Evolutionary conservation across 1,140 invertebrate species (phyloP).

Genomic region (Battus philenor): DNA sequence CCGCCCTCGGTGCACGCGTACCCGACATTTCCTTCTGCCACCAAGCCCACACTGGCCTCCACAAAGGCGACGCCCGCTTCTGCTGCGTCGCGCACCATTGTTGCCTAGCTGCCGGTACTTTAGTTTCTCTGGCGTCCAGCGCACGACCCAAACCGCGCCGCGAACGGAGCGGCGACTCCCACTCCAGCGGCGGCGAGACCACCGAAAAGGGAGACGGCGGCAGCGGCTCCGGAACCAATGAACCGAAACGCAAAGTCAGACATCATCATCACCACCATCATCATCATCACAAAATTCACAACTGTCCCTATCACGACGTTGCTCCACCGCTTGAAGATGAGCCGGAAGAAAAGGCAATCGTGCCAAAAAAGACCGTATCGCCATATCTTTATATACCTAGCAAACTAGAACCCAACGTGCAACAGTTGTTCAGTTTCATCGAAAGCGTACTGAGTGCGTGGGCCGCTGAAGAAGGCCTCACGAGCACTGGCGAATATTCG

Average conservation of each 20-base stretch:
- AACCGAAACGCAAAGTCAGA: slow-evolving; percentile 42
- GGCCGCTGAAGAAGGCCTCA: slow-evolving; percentile 81
- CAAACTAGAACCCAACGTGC: slow-evolving; percentile 82
- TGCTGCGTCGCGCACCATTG: slow-evolving; percentile 73
- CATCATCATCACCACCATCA: slow-evolving; percentile 67
- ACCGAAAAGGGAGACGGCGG: slow-evolving; percentile 54
- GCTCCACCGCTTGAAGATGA: slow-evolving; percentile 59
- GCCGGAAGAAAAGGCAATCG: slow-evolving; percentile 50
- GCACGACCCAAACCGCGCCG: slow-evolving; percentile 48
- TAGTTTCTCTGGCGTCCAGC: slow-evolving; percentile 53
- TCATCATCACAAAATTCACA: slow-evolving; percentile 64
- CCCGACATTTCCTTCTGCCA: slow-evolving; percentile 73
- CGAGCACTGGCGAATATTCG: slow-evolving; percentile 80
- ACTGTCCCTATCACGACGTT: slow-evolving; percentile 62
- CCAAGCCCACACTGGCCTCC: slow-evolving; percentile 60
- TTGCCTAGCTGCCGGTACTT: slow-evolving; percentile 61
- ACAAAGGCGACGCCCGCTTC: slow-evolving; percentile 62
- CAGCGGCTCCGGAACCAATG: slow-evolving; percentile 30
- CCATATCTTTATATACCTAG: slow-evolving; percentile 74
- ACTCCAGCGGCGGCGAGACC: slow-evolving; percentile 66
- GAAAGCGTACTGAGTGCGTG: slow-evolving; percentile 82
- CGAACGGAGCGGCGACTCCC: slow-evolving; percentile 60
- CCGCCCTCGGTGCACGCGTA: slow-evolving; percentile 64
- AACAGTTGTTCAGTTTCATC: slow-evolving; percentile 85
- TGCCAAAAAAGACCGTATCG: slow-evolving; percentile 63